Conservation (phyloP, 2,888 invertebrate genomes). For the Hypena proboscidalis region DNA sequence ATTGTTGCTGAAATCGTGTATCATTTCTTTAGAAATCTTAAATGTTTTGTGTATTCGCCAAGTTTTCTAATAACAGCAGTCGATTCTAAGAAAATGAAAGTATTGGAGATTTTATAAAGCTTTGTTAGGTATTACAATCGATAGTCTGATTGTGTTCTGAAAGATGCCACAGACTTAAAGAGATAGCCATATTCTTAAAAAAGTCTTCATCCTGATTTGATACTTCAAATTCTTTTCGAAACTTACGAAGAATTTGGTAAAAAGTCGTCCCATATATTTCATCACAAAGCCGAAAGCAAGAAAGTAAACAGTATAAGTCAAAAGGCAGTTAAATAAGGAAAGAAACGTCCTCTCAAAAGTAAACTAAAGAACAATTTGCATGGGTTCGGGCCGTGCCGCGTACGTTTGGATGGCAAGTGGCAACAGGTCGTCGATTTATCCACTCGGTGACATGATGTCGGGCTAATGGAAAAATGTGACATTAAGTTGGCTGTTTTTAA, state of each 20-base stretch:
- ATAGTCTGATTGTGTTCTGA: too few species aligned
- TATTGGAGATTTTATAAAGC: too few species aligned
- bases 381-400: slow-evolving; percentile 50
- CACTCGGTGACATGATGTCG: slow-evolving; percentile 57
- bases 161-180: too few species aligned
- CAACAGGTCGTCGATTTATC: slow-evolving; percentile 81
- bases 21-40: slow-evolving; percentile 18
- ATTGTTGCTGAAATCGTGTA: slow-evolving; percentile 27
- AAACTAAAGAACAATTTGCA: slow-evolving; percentile 74
- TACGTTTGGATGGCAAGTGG: slow-evolving; percentile 51
- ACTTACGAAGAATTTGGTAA: too few species aligned
- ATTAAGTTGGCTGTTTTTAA: slow-evolving; percentile 66
- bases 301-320: background rate
- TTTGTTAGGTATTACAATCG: too few species aligned
- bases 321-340: slow-evolving; percentile 29
- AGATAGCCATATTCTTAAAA: too few species aligned
- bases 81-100: too few species aligned
- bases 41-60: slow-evolving; percentile 10
- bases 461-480: slow-evolving; percentile 78
- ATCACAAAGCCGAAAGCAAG: background rate
- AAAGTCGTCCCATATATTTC: too few species aligned
- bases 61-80: too few species aligned
- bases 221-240: too few species aligned
- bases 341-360: slow-evolving; percentile 44
- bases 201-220: too few species aligned